Evolutionary conservation across 2,888 invertebrate species (phyloP), one percentile per base, ranked within the genome.

Genomic region (Podotricha telesiphe): DNA sequence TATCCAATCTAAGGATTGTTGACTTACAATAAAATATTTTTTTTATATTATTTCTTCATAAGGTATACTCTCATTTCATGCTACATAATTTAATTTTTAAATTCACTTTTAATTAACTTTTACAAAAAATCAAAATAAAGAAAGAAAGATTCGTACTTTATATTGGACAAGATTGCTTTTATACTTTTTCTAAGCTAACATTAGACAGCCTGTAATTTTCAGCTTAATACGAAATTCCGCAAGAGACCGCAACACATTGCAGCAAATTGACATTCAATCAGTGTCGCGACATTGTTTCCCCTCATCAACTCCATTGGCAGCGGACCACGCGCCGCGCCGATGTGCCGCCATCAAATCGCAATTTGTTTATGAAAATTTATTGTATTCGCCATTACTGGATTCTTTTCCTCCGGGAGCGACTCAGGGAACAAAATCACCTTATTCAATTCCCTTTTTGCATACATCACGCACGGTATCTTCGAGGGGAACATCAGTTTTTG

Each of bases 351-450:
- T 93, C 93, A 93, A 93, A 93, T 86, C 86, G 91, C 91, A 91
- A 93, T 93, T 93, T 93, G 93, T 93, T 93, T 93, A 93, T 93
- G 93, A 93, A 93, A 93, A 93, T 93, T 93, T 93, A 93, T 93
- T 91, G 92, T 92, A 93, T 92, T 92, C 87, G 87, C 91, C 91
- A 92, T 93, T 92, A 93, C 92, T 87, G 87, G 88, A 88, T 91
- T 91, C 90, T 91, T 91, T 90, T 91, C 92, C 91, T 89, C 78
- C 86, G 90, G 88, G 88, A 87, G 86, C 89, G 88, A 87, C 87
- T 88, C 87, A 86, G 83, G 87, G 86, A 88, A 88, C 89, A 83
- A 92, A 92, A 93, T 93, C 92, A 92, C 91, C 92, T 93, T 93
- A 92, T 93, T 93, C 93, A 91, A 93, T 93, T 93, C 91, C 91